Evolutionary conservation across 2,113 vertebrate species (phyloP).

Genomic region (Talpa occidentalis): DNA sequence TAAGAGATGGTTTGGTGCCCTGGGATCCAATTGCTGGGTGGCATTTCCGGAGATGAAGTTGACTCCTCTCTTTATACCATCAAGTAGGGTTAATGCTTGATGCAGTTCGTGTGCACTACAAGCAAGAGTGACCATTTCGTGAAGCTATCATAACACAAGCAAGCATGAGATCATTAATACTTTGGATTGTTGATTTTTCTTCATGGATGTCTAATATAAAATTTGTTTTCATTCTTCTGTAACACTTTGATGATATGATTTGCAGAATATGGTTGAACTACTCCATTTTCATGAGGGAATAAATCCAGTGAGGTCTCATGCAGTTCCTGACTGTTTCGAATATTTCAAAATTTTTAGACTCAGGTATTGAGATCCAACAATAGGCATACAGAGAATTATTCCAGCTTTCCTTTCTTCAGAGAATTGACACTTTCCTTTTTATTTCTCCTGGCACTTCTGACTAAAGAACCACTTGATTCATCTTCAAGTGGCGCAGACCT

Average conservation of each 20-base stretch:
- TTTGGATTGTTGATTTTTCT: slow-evolving; percentile 48
- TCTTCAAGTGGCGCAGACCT: slow-evolving; percentile 42
- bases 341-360: slow-evolving; percentile 55
- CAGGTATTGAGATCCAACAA: slow-evolving; percentile 50
- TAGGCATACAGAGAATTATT: slow-evolving; percentile 50
- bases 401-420: slow-evolving; percentile 46
- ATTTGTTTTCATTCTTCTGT: slow-evolving; percentile 44
- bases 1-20: neutral
- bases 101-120: neutral
- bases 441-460: slow-evolving; percentile 43
- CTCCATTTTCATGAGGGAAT: slow-evolving; percentile 51
- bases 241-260: slow-evolving; percentile 33
- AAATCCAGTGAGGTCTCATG: slow-evolving; percentile 12
- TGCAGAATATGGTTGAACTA: neutral
- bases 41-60: neutral
- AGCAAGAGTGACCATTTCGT: slow-evolving; percentile 4
- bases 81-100: neutral
- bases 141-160: neutral
- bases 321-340: slow-evolving; percentile 31
- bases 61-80: neutral
- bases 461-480: slow-evolving; percentile 54
- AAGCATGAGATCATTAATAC: neutral
- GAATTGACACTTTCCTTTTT: slow-evolving; percentile 51
- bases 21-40: neutral
- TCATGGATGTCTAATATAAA: slow-evolving; percentile 16